Conservation (phyloP, 2,797 vertebrate genomes). For the Clamator glandarius region DNA sequence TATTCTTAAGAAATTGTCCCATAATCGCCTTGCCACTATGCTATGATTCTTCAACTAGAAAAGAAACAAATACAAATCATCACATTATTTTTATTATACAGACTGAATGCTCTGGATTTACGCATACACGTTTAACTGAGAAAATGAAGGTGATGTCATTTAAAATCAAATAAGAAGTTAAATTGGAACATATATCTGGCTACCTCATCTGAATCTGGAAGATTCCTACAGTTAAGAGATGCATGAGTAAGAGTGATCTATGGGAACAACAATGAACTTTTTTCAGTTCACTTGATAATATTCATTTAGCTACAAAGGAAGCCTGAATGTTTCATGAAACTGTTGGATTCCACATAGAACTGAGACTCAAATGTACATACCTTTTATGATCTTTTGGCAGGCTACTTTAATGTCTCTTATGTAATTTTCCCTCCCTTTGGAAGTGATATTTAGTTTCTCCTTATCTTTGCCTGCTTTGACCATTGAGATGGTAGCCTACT, state of each 20-base stretch:
- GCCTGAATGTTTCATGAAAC: background rate
- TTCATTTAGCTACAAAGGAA: background rate
- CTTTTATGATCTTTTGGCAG: background rate
- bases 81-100: background rate
- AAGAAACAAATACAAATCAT: background rate
- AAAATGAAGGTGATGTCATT: background rate
- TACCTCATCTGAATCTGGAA: background rate
- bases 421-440: background rate
- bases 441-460: background rate
- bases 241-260: background rate
- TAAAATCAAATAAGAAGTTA: background rate
- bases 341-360: background rate
- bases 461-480: background rate
- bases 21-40: rapidly evolving
- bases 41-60: background rate
- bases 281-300: background rate
- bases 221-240: background rate
- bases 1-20: background rate
- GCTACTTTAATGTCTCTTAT: background rate
- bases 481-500: background rate
- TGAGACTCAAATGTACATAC: background rate
- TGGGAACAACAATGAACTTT: background rate
- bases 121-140: background rate
- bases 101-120: background rate
- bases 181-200: background rate